Evolutionary conservation across 2,113 vertebrate genomes (phyloP).

Genomic region (Phodopus roborovskii): DNA sequence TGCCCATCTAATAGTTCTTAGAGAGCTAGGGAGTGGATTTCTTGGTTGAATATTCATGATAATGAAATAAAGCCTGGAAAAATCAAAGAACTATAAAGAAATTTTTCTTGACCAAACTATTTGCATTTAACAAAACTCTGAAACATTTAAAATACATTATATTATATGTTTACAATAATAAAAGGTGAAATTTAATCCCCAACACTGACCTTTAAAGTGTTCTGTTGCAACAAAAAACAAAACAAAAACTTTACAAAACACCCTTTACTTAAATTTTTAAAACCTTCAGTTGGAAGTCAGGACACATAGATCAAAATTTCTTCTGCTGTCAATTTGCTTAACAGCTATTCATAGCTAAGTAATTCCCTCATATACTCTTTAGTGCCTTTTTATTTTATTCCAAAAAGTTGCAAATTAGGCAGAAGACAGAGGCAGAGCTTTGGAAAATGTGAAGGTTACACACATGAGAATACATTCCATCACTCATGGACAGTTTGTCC

Average conservation of each 20-base stretch:
- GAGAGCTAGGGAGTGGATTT: slow-evolving; percentile 69
- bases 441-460: too few species aligned
- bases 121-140: background rate
- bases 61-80: slow-evolving; percentile 7
- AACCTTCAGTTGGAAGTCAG: background rate
- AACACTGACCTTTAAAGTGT: background rate
- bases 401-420: background rate
- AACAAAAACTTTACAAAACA: background rate
- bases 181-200: background rate
- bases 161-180: slow-evolving; percentile 25
- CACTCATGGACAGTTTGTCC: background rate
- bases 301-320: background rate
- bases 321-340: background rate
- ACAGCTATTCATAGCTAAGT: background rate
- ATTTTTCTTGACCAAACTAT: slow-evolving; percentile 32
- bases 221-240: background rate
- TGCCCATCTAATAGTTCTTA: slow-evolving; percentile 75
- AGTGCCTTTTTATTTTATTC: background rate
- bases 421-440: background rate
- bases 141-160: background rate
- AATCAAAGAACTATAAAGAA: slow-evolving; percentile 17
- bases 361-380: background rate
- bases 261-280: background rate
- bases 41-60: background rate
- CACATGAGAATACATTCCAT: fast-evolving